These are phyloP conservation scores for Sarcophaga rosellei DNA, from an alignment of 2,888 invertebrate species.

Conservation along the genomic window DNA sequence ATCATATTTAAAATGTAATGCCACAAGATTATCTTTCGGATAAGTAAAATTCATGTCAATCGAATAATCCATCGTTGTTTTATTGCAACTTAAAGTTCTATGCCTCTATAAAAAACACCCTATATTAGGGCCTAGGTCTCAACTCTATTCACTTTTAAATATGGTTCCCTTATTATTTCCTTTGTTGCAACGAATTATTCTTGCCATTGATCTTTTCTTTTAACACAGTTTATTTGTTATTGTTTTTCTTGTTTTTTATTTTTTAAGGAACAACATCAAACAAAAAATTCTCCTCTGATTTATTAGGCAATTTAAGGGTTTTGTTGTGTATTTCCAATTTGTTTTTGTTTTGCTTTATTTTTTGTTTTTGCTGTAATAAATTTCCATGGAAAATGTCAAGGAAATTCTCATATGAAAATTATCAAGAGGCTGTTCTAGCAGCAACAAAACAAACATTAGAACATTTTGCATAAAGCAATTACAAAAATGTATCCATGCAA, in stretches of 20 bases:
- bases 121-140: too few relatives aligned
- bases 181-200: too few relatives aligned
- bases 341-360: constrained; percentile 25
- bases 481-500: constrained; percentile 12
- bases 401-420: constrained; percentile 56
- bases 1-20: too few relatives aligned
- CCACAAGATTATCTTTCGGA: too few relatives aligned
- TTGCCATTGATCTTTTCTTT: too few relatives aligned
- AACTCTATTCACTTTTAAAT: too few relatives aligned
- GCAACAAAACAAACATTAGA: background rate
- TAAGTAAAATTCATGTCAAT: too few relatives aligned
- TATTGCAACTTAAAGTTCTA: too few relatives aligned
- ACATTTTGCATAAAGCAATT: background rate
- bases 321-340: constrained; percentile 13
- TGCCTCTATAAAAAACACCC: too few relatives aligned
- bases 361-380: constrained; percentile 4
- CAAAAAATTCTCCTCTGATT: constrained; percentile 41
- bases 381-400: constrained; percentile 64
- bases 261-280: constrained; percentile 50
- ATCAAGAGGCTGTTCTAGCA: constrained; percentile 19
- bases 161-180: too few relatives aligned
- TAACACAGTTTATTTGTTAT: background rate
- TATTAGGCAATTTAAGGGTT: background rate
- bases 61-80: too few relatives aligned
- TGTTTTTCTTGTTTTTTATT: constrained; percentile 1